Evolutionary conservation across 1,140 invertebrate genomes (phyloP).

Genomic region (Aphidius ervi): DNA sequence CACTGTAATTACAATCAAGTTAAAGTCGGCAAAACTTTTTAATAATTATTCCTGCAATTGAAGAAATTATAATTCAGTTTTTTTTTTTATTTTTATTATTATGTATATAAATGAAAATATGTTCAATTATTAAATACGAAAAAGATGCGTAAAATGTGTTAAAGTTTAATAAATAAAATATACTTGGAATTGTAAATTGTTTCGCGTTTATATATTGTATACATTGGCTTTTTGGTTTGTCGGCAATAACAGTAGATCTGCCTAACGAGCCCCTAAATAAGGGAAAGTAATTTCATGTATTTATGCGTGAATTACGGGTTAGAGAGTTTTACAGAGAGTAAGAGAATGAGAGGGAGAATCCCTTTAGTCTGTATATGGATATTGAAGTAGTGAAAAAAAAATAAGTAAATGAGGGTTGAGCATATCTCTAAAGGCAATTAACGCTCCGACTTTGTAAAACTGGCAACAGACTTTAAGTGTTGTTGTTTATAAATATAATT

Average conservation of each 20-base stretch:
- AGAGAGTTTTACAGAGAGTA: constrained; percentile 1
- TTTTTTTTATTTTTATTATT: too few species aligned
- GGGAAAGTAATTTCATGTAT: constrained; percentile 53
- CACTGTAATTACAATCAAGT: too few species aligned
- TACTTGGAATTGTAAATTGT: too few species aligned
- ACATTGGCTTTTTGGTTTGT: constrained; percentile 35
- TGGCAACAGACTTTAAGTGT: constrained; percentile 6
- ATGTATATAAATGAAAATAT: too few species aligned
- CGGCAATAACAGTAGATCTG: constrained; percentile 53
- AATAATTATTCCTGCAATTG: too few species aligned
- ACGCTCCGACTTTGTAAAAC: constrained; percentile 45
- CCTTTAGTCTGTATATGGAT: constrained; percentile 10
- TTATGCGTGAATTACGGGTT: constrained; percentile 51
- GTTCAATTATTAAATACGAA: too few species aligned
- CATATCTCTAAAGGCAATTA: constrained; percentile 47
- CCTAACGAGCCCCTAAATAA: constrained; percentile 53
- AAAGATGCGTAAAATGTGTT: too few species aligned
- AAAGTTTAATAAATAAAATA: too few species aligned
- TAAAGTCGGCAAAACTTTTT: too few species aligned
- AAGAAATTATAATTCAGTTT: too few species aligned
- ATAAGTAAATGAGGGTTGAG: constrained; percentile 2
- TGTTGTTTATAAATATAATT: not conserved
- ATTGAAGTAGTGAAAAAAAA: not conserved
- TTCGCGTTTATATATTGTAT: too few species aligned
- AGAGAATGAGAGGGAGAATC: constrained; percentile 10